phyloP scores from a whole-genome alignment of 1,140 invertebrate genomes.

The Zaprionus camerounensis region DNA sequence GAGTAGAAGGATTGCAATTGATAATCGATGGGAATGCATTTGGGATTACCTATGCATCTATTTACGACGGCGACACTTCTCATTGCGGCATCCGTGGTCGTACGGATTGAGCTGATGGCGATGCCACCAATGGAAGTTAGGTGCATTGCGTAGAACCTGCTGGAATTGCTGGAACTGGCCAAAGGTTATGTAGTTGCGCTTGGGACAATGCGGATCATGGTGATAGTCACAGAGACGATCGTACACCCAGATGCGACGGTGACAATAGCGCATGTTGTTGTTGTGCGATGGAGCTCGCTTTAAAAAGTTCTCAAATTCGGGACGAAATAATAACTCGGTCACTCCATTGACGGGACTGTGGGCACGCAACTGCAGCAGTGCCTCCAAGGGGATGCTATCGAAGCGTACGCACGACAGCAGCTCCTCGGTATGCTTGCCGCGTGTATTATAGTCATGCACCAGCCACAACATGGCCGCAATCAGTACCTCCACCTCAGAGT shows the following conservation, averaged over 20 bases:
- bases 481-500: slow-evolving; percentile 43
- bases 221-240: slow-evolving; percentile 32
- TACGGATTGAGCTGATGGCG: slow-evolving; percentile 36
- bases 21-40: not conserved
- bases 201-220: slow-evolving; percentile 31
- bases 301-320: slow-evolving; percentile 25
- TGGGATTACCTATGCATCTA: not conserved
- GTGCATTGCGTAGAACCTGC: not conserved
- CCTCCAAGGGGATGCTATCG: slow-evolving; percentile 23
- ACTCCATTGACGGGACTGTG: not conserved
- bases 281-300: not conserved
- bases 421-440: not conserved
- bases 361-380: slow-evolving; percentile 20
- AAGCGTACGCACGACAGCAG: slow-evolving; percentile 25
- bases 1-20: not conserved
- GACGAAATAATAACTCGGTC: not conserved
- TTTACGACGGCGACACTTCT: not conserved
- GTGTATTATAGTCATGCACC: slow-evolving; percentile 15
- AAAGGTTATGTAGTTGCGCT: slow-evolving; percentile 26
- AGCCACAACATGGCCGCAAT: slow-evolving; percentile 31
- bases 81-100: slow-evolving; percentile 23
- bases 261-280: slow-evolving; percentile 18
- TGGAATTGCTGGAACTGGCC: slow-evolving; percentile 22
- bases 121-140: slow-evolving; percentile 30
- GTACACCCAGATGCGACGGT: slow-evolving; percentile 41